Percentiles rank a stretch among this genome's conserved stretches.
These are phyloP conservation scores for Mimachlamys varia DNA, from an alignment of 2,888 invertebrate species.

Conservation along the genomic window DNA sequence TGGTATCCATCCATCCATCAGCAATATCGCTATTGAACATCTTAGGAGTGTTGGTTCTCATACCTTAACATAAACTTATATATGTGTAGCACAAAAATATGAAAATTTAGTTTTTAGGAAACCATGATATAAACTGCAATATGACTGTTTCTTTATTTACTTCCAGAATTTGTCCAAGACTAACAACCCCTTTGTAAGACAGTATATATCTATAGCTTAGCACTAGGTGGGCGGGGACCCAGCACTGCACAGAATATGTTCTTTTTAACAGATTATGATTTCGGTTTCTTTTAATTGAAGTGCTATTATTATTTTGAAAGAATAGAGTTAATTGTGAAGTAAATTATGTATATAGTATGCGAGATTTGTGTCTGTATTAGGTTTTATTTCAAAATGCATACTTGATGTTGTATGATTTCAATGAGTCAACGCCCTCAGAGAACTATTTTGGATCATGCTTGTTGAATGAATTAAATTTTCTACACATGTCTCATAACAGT, in stretches of 20 bases:
- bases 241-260: neutral
- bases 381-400: neutral
- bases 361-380: neutral
- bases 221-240: constrained; percentile 2
- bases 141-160: neutral
- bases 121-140: neutral
- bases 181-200: constrained; percentile 32
- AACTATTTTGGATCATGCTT: neutral
- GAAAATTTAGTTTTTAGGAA: too few relatives aligned
- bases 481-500: neutral
- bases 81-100: too few relatives aligned
- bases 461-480: too few relatives aligned
- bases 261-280: neutral
- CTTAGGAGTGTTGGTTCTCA: too few relatives aligned
- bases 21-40: too few relatives aligned
- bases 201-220: neutral
- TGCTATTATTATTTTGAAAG: neutral
- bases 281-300: neutral
- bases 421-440: neutral
- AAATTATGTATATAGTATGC: neutral
- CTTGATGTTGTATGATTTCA: neutral
- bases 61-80: too few relatives aligned
- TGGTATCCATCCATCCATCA: too few relatives aligned
- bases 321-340: neutral
- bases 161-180: constrained; percentile 28